These are phyloP conservation scores for Ametastegia equiseti DNA, from an alignment of 2,888 invertebrate species.

Conservation along the genomic window DNA sequence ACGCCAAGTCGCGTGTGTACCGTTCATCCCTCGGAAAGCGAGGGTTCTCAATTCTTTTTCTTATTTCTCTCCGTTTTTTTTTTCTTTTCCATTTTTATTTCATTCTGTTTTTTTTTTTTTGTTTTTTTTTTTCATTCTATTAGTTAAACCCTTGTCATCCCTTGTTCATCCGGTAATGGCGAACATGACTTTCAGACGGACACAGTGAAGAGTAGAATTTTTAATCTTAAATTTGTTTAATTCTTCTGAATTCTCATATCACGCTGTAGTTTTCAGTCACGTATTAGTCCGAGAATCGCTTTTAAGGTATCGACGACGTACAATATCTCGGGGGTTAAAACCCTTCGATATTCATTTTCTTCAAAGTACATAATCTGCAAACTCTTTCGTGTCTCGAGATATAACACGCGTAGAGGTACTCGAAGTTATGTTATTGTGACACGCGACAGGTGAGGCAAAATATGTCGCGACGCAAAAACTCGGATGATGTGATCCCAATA, in stretches of 20 bases:
- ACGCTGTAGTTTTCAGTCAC: background rate
- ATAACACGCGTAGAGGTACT: background rate
- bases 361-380: constrained; percentile 10
- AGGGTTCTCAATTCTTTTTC: constrained; percentile 67
- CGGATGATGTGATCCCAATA: constrained; percentile 3
- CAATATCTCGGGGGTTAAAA: background rate
- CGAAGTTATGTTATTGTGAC: constrained; percentile 22
- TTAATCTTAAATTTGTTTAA: background rate
- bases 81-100: constrained; percentile 43
- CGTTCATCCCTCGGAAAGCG: constrained; percentile 70
- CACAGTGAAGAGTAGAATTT: background rate
- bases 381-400: background rate
- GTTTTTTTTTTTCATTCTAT: constrained; percentile 49
- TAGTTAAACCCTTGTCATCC: background rate
- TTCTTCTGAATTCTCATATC: background rate
- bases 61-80: constrained; percentile 46
- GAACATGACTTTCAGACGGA: background rate
- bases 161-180: background rate
- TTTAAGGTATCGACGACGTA: background rate
- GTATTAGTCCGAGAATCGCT: background rate
- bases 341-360: background rate
- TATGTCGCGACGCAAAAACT: constrained; percentile 13
- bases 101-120: constrained; percentile 40
- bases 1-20: constrained; percentile 73
- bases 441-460: constrained; percentile 35